A percentile compares a stretch with the other conserved stretches of the same genome.
Evolutionary conservation across 2,797 vertebrate genomes (phyloP).

Genomic region (Fratercula arctica): DNA sequence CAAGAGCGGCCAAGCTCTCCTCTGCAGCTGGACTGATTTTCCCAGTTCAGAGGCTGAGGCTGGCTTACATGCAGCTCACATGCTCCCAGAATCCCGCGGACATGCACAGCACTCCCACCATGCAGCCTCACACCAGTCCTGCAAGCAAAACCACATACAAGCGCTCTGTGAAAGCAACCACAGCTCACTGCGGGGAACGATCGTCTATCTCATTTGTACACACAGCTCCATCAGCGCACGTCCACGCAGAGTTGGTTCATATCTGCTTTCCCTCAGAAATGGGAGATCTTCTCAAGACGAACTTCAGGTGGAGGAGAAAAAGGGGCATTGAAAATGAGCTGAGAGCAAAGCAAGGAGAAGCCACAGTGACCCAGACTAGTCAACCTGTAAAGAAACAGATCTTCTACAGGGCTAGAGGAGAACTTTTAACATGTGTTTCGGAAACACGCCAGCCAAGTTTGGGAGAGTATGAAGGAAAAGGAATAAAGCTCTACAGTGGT

Average conservation of each 20-base stretch:
- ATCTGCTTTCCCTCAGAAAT: not conserved
- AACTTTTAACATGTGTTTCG: not conserved
- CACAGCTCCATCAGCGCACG: accelerated
- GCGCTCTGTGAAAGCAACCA: not conserved
- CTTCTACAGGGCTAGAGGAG: not conserved
- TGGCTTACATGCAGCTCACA: accelerated
- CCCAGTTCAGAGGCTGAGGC: not conserved
- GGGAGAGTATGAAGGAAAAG: not conserved
- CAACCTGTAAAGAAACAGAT: not conserved
- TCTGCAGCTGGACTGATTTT: not conserved
- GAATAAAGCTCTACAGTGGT: not conserved
- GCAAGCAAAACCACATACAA: not conserved
- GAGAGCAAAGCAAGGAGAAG: not conserved
- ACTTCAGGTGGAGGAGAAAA: not conserved
- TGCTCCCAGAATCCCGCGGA: not conserved
- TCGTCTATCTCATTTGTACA: not conserved
- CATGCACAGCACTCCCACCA: not conserved
- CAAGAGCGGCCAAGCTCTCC: not conserved
- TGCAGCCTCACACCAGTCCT: not conserved
- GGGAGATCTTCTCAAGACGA: not conserved
- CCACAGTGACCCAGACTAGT: not conserved
- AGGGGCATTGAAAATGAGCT: not conserved
- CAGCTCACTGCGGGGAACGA: accelerated
- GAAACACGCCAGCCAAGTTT: not conserved
- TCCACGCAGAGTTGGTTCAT: not conserved